Base-by-base conservation (phyloP, 2,888 invertebrate species). In the Xestia xanthographa region DNA sequence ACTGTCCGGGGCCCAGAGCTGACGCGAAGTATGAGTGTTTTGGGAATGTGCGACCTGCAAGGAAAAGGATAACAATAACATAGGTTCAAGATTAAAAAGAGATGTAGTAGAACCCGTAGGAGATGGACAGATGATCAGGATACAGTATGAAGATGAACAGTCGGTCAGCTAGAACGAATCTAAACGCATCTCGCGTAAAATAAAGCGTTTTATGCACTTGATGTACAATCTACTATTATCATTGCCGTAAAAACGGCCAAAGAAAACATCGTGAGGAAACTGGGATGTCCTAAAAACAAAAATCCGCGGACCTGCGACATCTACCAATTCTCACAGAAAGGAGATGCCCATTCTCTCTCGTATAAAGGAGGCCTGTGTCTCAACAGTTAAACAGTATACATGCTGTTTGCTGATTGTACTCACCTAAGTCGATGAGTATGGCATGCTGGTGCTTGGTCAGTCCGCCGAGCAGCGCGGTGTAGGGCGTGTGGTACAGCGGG, bases 381-480 rank as follows among this genome's bases (percentile, higher is more conserved):
- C 26, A 56, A 6, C 14, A 14, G 56, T 14, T 26, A 5, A 26
- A 26, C 26, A 14, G 14, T 26, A 17, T 14, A 6, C 5, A 17
- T 17, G 56, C 2, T 58, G 29, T 17, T 17, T n/a, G 56, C 17
- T 58, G 26, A 26, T 56, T 1, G 58, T 34, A 60, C 94, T 94
- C 90, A 97, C 98, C 99, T 82, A 99, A 95, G 94, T 99, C 99
- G 73, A 99, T 99, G 65, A 99, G 97, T 88, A 99, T 99, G 1
- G 99, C 99, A 93, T 99, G 99, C 92, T 99, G 99, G 90, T 99
- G 99, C 41, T 99, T 98, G 0, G 99, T 99, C 22, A 99, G 97
- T 82, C 98, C 98, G 60, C 98, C 98, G 38, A 99, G 95, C 8
- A 99, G 96, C 0, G 98, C 97, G 58, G 98, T 97, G 92, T 99